Percentiles rank a stretch among this genome's conserved stretches.
Evolutionary conservation across 2,113 vertebrate genomes (phyloP).

Genomic region (Natator depressus): DNA sequence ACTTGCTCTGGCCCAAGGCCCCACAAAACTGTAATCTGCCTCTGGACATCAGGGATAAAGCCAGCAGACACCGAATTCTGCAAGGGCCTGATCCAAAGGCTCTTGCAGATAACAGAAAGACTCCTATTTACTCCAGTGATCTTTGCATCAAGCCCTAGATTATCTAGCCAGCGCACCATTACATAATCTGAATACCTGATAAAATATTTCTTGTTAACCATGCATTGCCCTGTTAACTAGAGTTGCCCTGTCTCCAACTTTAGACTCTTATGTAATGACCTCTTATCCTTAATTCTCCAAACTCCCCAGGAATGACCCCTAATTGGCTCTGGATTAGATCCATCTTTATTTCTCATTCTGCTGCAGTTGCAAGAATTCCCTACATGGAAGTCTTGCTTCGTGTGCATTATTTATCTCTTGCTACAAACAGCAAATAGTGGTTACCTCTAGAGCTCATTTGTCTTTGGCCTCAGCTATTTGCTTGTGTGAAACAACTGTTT

Average conservation of each 20-base stretch:
- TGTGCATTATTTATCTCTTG: background rate
- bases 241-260: background rate
- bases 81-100: background rate
- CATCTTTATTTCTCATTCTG: background rate
- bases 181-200: background rate
- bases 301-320: background rate
- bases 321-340: background rate
- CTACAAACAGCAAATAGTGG: background rate
- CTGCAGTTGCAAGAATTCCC: background rate
- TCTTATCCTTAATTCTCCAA: background rate
- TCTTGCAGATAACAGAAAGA: background rate
- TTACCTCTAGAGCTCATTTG: background rate
- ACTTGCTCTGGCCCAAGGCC: too few relatives aligned
- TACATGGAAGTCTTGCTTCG: background rate
- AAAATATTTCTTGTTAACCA: background rate
- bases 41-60: background rate
- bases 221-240: background rate
- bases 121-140: background rate
- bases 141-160: background rate
- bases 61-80: background rate
- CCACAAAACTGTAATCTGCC: too few relatives aligned
- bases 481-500: conserved; percentile 15
- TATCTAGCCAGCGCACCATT: background rate
- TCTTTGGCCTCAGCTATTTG: background rate
- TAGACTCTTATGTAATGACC: background rate